Conservation (phyloP, 2,888 invertebrate genomes). For the Sminthurinus aureus region DNA sequence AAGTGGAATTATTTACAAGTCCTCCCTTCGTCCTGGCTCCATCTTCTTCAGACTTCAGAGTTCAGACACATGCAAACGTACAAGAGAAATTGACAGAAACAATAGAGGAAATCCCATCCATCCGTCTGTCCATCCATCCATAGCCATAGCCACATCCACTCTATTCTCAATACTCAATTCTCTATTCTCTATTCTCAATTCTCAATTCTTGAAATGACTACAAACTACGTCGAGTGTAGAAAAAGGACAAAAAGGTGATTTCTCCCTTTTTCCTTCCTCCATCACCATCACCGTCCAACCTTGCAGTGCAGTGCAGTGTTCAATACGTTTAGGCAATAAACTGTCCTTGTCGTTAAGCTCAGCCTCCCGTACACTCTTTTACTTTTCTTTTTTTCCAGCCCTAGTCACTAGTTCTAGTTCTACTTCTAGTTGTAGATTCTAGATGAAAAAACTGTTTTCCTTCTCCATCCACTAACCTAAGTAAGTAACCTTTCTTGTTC, state of each 20-base stretch:
- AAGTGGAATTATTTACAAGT: conserved; percentile 29
- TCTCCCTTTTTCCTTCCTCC: conserved; percentile 1
- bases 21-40: no score
- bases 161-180: neutral
- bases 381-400: neutral
- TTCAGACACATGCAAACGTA: no score
- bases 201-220: neutral
- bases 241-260: conserved; percentile 31
- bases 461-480: neutral
- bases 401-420: neutral
- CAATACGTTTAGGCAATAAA: neutral
- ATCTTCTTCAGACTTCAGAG: no score
- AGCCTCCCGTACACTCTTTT: neutral
- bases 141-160: neutral
- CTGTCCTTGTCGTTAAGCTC: neutral
- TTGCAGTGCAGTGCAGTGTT: neutral
- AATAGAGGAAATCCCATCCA: neutral
- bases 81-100: no score
- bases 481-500: conserved; percentile 41
- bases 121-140: conserved; percentile 1
- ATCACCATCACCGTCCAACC: neutral
- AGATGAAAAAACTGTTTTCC: neutral
- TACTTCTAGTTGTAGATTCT: no score
- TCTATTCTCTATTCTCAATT: neutral
- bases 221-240: conserved; percentile 6